Conservation (phyloP, 2,113 vertebrate species). For the Motacilla tschutschensis region DNA sequence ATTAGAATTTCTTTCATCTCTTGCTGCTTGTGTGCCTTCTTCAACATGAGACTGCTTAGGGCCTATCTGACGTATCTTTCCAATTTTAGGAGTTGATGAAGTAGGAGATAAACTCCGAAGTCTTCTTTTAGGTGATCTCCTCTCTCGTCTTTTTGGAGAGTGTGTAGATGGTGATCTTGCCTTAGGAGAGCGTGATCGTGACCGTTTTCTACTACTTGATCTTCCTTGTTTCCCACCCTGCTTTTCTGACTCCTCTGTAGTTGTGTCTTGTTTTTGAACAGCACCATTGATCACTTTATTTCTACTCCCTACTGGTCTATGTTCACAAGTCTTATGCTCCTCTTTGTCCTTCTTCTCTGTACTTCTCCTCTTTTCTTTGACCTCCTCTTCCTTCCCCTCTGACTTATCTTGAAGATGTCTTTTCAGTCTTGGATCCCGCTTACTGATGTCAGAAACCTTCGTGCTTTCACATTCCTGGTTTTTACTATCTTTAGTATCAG, state of each 20-base stretch:
- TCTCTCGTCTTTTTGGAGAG: slow-evolving; percentile 89
- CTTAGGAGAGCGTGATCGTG: slow-evolving; percentile 83
- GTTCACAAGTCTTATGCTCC: slow-evolving; percentile 78
- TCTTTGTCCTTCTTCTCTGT: slow-evolving; percentile 88
- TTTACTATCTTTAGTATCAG: slow-evolving; percentile 74
- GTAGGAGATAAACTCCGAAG: slow-evolving; percentile 84
- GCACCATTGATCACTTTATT: slow-evolving; percentile 86
- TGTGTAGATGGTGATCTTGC: slow-evolving; percentile 81
- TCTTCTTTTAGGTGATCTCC: slow-evolving; percentile 87
- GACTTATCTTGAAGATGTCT: slow-evolving; percentile 86
- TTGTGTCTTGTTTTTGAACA: slow-evolving; percentile 79
- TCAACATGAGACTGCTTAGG: slow-evolving; percentile 74
- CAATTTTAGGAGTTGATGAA: slow-evolving; percentile 74
- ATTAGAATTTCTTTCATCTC: slow-evolving; percentile 77
- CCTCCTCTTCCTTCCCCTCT: slow-evolving; percentile 79
- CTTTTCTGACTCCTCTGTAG: slow-evolving; percentile 76
- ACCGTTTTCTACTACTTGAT: slow-evolving; percentile 84
- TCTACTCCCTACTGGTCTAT: slow-evolving; percentile 73
- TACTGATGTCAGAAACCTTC: slow-evolving; percentile 77
- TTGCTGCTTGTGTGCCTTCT: slow-evolving; percentile 66
- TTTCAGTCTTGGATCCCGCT: slow-evolving; percentile 88
- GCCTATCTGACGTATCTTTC: slow-evolving; percentile 75
- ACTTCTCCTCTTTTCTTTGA: slow-evolving; percentile 85
- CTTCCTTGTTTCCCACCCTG: slow-evolving; percentile 77
- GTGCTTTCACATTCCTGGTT: slow-evolving; percentile 71